A percentile compares a stretch with the other conserved stretches of the same genome.
phyloP scores from a whole-genome alignment of 2,888 invertebrate genomes.

The Pteria penguin region DNA sequence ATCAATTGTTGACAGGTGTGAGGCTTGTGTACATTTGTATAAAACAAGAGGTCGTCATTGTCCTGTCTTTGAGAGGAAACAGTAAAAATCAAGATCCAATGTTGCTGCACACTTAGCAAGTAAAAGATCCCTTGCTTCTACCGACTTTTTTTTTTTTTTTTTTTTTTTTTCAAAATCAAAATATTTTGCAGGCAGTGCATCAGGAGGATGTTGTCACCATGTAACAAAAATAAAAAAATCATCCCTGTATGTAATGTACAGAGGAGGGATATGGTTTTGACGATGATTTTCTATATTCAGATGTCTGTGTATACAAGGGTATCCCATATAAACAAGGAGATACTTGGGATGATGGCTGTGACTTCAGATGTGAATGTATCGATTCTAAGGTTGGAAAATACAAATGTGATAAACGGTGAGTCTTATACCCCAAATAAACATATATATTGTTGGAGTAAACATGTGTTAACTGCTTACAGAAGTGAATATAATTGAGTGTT shows the following conservation, averaged over 20 bases:
- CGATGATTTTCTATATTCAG: slow-evolving; percentile 51
- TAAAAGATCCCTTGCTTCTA: too few species aligned
- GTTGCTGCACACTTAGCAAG: too few species aligned
- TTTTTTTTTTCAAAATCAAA: too few species aligned
- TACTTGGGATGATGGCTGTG: slow-evolving; percentile 65
- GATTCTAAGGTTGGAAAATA: slow-evolving; percentile 53
- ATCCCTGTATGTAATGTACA: too few species aligned
- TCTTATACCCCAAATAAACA: not conserved
- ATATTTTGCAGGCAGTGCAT: not conserved
- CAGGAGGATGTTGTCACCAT: not conserved
- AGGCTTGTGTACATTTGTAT: too few species aligned
- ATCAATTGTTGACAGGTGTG: too few species aligned
- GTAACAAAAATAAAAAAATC: too few species aligned
- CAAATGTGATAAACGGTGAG: slow-evolving; percentile 56
- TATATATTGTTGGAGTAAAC: not conserved
- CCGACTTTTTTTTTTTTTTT: too few species aligned
- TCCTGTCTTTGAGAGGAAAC: too few species aligned
- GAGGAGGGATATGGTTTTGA: too few species aligned
- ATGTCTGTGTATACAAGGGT: slow-evolving; percentile 61
- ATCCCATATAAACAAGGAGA: slow-evolving; percentile 48
- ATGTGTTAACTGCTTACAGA: not conserved
- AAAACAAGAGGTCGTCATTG: too few species aligned
- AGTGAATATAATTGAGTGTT: not conserved
- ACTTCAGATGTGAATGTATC: slow-evolving; percentile 57
- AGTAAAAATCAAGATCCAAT: too few species aligned